phyloP scores from a whole-genome alignment of 2,797 vertebrate genomes.

The Valencia hispanica region DNA sequence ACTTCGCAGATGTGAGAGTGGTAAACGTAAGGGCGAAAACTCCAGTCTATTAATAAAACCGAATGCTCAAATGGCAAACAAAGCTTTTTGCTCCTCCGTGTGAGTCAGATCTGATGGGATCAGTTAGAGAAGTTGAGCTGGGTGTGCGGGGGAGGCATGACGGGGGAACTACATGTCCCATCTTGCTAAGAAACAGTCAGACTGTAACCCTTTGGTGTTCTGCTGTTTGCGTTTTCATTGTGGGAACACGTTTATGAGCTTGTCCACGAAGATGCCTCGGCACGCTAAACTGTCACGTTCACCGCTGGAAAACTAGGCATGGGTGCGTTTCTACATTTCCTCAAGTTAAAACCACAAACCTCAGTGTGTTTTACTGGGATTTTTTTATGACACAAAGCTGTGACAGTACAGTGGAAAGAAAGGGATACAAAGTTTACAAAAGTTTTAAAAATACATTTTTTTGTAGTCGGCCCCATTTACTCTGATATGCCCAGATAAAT shows the following conservation, averaged over 20 bases:
- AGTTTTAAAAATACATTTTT: background rate
- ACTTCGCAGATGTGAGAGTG: background rate
- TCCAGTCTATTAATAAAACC: background rate
- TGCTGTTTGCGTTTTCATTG: conserved; percentile 18
- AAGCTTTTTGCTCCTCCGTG: background rate
- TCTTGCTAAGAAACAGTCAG: conserved; percentile 42
- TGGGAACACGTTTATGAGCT: conserved; percentile 23
- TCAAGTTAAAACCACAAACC: conserved; percentile 3
- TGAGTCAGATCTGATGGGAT: conserved; percentile 40
- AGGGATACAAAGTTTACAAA: background rate
- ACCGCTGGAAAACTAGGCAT: background rate
- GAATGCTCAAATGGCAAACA: background rate
- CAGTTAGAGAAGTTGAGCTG: conserved; percentile 38
- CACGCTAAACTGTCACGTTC: background rate
- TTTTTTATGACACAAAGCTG: background rate
- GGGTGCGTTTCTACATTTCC: background rate
- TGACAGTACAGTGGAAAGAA: background rate
- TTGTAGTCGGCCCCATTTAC: too few species aligned
- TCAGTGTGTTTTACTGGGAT: background rate
- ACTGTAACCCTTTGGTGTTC: conserved; percentile 37
- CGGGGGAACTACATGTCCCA: conserved; percentile 38
- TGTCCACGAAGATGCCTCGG: conserved; percentile 29
- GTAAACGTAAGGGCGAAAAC: background rate
- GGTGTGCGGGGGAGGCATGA: conserved; percentile 52
- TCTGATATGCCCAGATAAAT: background rate